Base-by-base conservation (phyloP, 2,888 invertebrate genomes). In the Escarpia spicata region DNA sequence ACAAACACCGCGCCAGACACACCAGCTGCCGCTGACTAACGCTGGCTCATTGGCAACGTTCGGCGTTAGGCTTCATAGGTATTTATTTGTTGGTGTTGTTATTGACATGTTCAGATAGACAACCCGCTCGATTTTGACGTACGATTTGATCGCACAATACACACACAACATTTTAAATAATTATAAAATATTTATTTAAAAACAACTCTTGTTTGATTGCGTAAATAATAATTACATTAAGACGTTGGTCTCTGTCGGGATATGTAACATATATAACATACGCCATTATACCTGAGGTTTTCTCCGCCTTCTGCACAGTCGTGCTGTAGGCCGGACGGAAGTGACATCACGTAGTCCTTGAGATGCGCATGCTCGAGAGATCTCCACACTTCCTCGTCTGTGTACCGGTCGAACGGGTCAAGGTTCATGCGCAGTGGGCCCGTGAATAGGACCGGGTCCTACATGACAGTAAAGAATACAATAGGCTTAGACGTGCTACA, bases 371-470 rank as follows among this genome's bases (percentile, higher is more conserved):
- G 97, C 95, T 98, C 98, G 58, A 99, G 96, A 37, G 98, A 98
- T 92, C 97, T 97, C 99, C 99, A 99, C 92, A 99, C 96, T 93
- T 98, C 98, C 0, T 98, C 98, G 95, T 99, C 99, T 2, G 97
- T 97, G 96, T 98, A 97, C 2, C 96, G 96, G 94, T 97, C 97
- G 96, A 98, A 98, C 9, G 99, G 99, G 97, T 99, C 99, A 94
- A 99, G 97, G 97, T 99, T 99, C 97, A 98, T 97, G 92, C 99
- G 97, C 95, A 99, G 97, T 4, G 98, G 98, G 92, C 99, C 99
- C n/a, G 98, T 98, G 97, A 99, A 99, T 93, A 99, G 97, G 92
- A 99, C 98, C 0, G 99, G 99, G 97, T 99, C 99, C 97, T 99
- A 92, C 95, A 95, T 92, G 95, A 95, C 98, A 97, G 95, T 98